phyloP scores from a whole-genome alignment of 2,888 invertebrate species.

The Gandaritis pyraliata region DNA sequence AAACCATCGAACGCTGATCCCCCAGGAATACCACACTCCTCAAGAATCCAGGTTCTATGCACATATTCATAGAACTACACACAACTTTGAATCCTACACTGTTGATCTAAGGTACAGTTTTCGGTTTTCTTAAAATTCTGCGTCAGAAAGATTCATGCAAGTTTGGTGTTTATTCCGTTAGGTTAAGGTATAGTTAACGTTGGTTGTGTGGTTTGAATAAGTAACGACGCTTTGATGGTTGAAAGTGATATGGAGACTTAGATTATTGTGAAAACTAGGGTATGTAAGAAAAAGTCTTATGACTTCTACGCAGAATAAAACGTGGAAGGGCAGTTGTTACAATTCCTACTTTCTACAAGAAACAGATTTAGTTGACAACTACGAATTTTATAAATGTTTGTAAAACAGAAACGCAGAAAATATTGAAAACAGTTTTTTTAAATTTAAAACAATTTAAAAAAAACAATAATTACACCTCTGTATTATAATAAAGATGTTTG shows the following conservation, averaged over 20 bases:
- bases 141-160: slow-evolving; percentile 23
- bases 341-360: too few relatives aligned
- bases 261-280: background rate
- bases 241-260: slow-evolving; percentile 50
- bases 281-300: background rate
- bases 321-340: too few relatives aligned
- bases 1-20: slow-evolving; percentile 51
- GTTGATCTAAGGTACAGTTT: slow-evolving; percentile 26
- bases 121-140: slow-evolving; percentile 50
- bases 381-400: too few relatives aligned
- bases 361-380: too few relatives aligned
- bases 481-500: too few relatives aligned
- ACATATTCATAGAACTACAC: slow-evolving; percentile 28
- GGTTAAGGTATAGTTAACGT: slow-evolving; percentile 25
- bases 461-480: too few relatives aligned
- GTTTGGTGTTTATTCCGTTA: slow-evolving; percentile 19
- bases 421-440: too few relatives aligned
- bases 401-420: too few relatives aligned
- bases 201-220: slow-evolving; percentile 57
- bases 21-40: slow-evolving; percentile 47
- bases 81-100: slow-evolving; percentile 20
- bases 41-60: slow-evolving; percentile 40
- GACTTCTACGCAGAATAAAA: too few relatives aligned
- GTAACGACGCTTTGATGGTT: slow-evolving; percentile 56
- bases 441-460: too few relatives aligned